Conservation (phyloP, 2,888 invertebrate genomes). For the Synergus umbraculus region DNA sequence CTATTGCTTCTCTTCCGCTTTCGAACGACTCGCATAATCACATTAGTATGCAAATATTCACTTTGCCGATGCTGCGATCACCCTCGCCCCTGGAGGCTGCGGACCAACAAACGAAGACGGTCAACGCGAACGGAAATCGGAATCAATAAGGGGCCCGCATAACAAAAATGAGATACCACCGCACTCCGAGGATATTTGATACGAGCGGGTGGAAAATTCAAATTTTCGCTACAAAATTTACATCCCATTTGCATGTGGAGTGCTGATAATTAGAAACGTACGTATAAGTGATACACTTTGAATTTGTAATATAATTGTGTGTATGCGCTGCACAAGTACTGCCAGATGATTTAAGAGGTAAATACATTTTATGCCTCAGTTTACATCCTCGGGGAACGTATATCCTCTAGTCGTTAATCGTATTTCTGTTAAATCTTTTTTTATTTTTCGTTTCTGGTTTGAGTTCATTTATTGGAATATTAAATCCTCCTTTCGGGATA, state of each 20-base stretch:
- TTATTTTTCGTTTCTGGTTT: background rate
- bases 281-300: conserved; percentile 30
- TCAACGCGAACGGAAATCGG: conserved; percentile 55
- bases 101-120: conserved; percentile 42
- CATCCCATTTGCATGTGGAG: conserved; percentile 41
- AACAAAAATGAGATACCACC: conserved; percentile 29
- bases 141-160: conserved; percentile 41
- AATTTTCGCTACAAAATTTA: conserved; percentile 34
- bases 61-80: conserved; percentile 57
- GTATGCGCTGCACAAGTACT: conserved; percentile 15
- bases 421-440: background rate
- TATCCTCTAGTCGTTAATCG: background rate
- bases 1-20: conserved; percentile 45
- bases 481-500: background rate
- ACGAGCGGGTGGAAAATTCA: conserved; percentile 38
- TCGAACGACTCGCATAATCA: conserved; percentile 61
- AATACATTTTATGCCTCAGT: conserved; percentile 35
- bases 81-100: conserved; percentile 53
- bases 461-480: background rate
- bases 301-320: conserved; percentile 41
- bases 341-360: conserved; percentile 35
- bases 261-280: conserved; percentile 38
- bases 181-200: conserved; percentile 30
- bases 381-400: background rate
- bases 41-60: conserved; percentile 71